Base-by-base conservation (phyloP, 2,797 vertebrate species). In the Centropyge bicolor region DNA sequence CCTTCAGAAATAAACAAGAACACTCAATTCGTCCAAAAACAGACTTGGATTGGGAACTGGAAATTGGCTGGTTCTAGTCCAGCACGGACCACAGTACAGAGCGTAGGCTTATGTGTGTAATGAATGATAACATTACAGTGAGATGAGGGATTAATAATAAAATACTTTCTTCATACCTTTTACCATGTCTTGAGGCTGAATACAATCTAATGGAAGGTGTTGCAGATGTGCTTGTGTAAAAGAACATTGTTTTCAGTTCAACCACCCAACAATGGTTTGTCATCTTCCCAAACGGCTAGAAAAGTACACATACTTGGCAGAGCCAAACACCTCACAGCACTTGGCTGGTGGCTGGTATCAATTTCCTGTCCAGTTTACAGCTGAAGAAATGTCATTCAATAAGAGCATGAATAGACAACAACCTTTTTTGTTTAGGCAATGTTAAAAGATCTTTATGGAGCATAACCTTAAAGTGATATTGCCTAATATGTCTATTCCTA, bases 1-100 rank as follows among this genome's bases (percentile, higher is more conserved):
- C 55, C 24, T 40, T 77, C 11, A 76, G 38, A 81, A 73, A 72
- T 20, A 61, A 74, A 63, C 22, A 70, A 54, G 5, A 69, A 62
- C 22, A 66, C 40, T 11, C 0, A 13, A 24, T 66, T 13, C 40
- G 8, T 31, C 16, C 7, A 55, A 56, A 14, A 55, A 49, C 5
- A n/a, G 63, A 48, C 3, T 38, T 20, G 17, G 19, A 11, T 14
- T 7, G 6, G 46, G 31, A 31, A 45, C 1, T 8, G 16, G 8
- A 20, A 6, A 55, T 14, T 31, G 13, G 54, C 27, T 3, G 6
- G 54, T 17, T 55, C 12, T 17, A 16, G 54, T 27, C 14, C 24
- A 55, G 14, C 27, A 20, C 2, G n/a, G 48, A 14, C 5, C 27
- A 31, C 27, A 31, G 27, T 31, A n/a, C 9, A 31, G 20, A 45